Percentiles rank a stretch among this genome's conserved stretches.
Evolutionary conservation across 2,113 vertebrate species (phyloP).

Genomic region (Cynoglossus semilaevis): DNA sequence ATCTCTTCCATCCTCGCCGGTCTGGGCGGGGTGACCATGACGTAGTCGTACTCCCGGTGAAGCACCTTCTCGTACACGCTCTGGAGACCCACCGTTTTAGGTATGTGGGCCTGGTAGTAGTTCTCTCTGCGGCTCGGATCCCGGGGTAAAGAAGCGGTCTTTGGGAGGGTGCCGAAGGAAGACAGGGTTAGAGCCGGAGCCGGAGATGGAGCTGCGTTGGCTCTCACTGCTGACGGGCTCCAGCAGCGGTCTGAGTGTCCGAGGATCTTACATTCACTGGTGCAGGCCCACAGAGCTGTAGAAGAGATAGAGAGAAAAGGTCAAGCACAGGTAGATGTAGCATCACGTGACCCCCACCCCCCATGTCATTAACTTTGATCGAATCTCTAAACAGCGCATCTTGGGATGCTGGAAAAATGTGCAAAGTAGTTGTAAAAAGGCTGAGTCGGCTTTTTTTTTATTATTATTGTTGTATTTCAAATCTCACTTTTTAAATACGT

Average conservation of each 20-base stretch:
- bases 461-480: too few relatives aligned
- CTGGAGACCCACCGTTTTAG: constrained; percentile 92
- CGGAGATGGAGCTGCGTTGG: constrained; percentile 63
- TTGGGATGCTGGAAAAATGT: too few relatives aligned
- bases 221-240: constrained; percentile 87
- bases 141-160: constrained; percentile 88
- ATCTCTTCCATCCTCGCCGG: constrained; percentile 84
- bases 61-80: constrained; percentile 96
- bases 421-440: too few relatives aligned
- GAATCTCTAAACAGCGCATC: too few relatives aligned
- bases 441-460: too few relatives aligned
- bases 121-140: constrained; percentile 89
- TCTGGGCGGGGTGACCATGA: constrained; percentile 83
- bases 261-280: constrained; percentile 93
- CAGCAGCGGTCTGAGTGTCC: constrained; percentile 97
- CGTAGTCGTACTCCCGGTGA: constrained; percentile 88
- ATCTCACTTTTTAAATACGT: too few relatives aligned
- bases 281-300: constrained; percentile 93
- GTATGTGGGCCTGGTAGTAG: constrained; percentile 92
- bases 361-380: too few relatives aligned
- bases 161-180: constrained; percentile 82
- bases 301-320: not conserved
- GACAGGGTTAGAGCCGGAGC: constrained; percentile 72
- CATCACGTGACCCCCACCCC: too few relatives aligned
- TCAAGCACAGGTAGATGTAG: not conserved